Base-by-base conservation (phyloP, 2,888 invertebrate species). In the Cheilosia urbana region DNA sequence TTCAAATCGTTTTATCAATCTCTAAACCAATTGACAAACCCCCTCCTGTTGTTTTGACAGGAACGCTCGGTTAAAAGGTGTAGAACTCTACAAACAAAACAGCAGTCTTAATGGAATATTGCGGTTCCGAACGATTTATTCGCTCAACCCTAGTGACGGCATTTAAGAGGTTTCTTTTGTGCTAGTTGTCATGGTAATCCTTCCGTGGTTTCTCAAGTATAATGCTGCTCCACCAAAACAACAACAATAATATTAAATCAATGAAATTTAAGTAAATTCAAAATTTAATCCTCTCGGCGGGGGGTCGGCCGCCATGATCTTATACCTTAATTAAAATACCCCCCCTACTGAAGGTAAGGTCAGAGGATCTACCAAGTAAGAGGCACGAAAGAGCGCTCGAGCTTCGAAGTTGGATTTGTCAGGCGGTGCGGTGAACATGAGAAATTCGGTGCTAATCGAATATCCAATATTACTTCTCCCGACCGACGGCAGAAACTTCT, bases 161-260 rank as follows among this genome's bases (percentile, higher is more conserved):
- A 13, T 13, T 37, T 37, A 2, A 4, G 37, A 13, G 37, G 37
- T 13, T 13, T 37, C 13, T 37, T 37, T 37, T 13, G 37, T 13
- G 11, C 37, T 4, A 13, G 37, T 37, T 4, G 37, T 37, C 37
- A 37, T 37, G 13, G 73, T 21, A 63, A 73, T 53, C 45, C 63
- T 55, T 63, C 51, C 27, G 57, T 47, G 45, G 15, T 17, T 13
- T 15, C 2, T 6, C 21, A 7, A 3, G 40, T 21, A 53, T 17
- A 53, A 21, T 19, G 15, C 24, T 57, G 47, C 42, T 21, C n/a
- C 40, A 24, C 0, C 42, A 5, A 57, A 58, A 58, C 42, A 66
- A 66, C 19, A 66, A 76, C 24, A 24, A 24, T n/a, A n/a, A n/a
- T n/a, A n/a, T 37, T 76, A 40, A 66, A 60, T 68, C 68, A 77